These are phyloP conservation scores for Dryobota labecula DNA, from an alignment of 2,888 invertebrate species.

Conservation along the genomic window DNA sequence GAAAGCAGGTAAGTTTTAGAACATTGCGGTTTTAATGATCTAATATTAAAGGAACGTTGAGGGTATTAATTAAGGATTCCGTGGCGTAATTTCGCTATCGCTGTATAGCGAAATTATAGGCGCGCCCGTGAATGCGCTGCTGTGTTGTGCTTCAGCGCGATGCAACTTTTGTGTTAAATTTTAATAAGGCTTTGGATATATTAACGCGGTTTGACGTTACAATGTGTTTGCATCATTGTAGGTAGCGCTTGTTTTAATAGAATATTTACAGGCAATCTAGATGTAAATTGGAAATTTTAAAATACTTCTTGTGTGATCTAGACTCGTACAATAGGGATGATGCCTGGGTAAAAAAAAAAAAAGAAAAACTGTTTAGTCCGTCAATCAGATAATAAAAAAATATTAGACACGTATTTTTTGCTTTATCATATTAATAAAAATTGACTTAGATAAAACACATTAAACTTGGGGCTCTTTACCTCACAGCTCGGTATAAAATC, in stretches of 20 bases:
- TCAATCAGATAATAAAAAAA: too few species aligned
- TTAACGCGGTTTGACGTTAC: constrained; percentile 52
- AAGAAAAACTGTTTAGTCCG: too few species aligned
- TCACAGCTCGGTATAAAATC: too few species aligned
- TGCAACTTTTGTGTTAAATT: constrained; percentile 66
- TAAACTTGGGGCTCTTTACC: too few species aligned
- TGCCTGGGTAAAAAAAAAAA: too few species aligned
- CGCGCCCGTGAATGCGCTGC: constrained; percentile 62
- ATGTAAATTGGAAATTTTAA: constrained; percentile 33
- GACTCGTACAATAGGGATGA: constrained; percentile 6
- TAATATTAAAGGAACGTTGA: constrained; percentile 89
- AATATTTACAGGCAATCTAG: constrained; percentile 57
- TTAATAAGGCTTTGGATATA: constrained; percentile 64
- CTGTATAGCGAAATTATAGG: constrained; percentile 82
- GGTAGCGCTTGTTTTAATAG: constrained; percentile 45
- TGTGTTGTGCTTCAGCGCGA: constrained; percentile 35
- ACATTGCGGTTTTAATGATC: constrained; percentile 90
- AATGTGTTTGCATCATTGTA: constrained; percentile 50
- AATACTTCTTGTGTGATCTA: constrained; percentile 1
- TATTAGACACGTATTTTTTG: too few species aligned
- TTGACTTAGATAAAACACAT: too few species aligned
- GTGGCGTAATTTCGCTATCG: constrained; percentile 83
- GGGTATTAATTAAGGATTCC: constrained; percentile 89
- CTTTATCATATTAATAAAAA: too few species aligned
- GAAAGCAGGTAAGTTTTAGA: constrained; percentile 89